Conservation (phyloP, 2,888 invertebrate genomes). For the Apodemia mormo region DNA sequence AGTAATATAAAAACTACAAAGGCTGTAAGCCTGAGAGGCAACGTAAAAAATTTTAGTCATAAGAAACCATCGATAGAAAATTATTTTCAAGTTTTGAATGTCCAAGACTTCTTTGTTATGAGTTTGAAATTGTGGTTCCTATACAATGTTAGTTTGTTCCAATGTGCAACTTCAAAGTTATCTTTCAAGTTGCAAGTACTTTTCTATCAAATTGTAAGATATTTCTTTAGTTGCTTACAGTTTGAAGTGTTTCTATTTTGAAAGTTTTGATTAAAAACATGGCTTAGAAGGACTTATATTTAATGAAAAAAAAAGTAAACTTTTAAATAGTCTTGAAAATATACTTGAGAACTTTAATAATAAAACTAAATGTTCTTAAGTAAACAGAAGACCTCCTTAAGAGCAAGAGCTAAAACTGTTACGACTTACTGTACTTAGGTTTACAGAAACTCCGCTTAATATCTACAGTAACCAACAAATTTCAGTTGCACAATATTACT, state of each 20-base stretch:
- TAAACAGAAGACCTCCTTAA: neutral
- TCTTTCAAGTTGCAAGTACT: neutral
- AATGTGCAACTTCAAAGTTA: neutral
- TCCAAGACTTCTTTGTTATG: neutral
- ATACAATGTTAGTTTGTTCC: neutral
- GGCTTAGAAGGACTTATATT: no score
- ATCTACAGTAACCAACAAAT: neutral
- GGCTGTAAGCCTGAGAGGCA: no score
- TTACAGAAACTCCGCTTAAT: neutral
- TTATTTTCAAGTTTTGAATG: neutral
- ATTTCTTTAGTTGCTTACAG: no score
- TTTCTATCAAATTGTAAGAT: neutral
- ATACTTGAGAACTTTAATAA: neutral
- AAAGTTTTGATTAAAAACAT: no score
- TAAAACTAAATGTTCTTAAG: neutral
- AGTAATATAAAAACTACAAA: no score
- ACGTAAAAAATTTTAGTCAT: no score
- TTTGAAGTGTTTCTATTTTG: no score
- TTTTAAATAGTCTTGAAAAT: neutral
- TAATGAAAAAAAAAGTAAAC: neutral
- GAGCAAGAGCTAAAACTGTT: slow-evolving; percentile 1
- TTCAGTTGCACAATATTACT: slow-evolving; percentile 15
- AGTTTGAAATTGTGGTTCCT: neutral
- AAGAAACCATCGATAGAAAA: no score
- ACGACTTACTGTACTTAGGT: slow-evolving; percentile 5